Evolutionary conservation across 2,888 invertebrate species (phyloP), one percentile per base, ranked within the genome.

Genomic region (Empis livida): DNA sequence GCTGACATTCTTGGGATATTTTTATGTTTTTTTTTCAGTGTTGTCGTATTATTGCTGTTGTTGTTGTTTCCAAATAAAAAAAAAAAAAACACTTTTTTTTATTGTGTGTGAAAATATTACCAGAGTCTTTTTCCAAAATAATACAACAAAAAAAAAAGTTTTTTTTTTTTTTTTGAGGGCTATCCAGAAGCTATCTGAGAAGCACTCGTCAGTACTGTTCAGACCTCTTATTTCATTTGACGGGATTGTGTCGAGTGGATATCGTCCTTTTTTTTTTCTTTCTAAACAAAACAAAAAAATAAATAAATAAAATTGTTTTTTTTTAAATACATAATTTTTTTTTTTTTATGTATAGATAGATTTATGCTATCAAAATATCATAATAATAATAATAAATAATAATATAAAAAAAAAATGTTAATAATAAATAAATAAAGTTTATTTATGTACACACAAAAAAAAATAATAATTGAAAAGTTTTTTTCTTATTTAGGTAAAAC

Each of bases 241-340:
- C 68, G 69, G 69, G 68, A 65, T 68, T 68, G 68, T 69, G 69
- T 69, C 69, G 69, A 69, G 69, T 69, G 69, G 69, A 67, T 68
- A 66, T 69, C 54, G 53, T 55, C 51, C 43, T 43, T 46, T 42
- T 38, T 45, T n/a, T n/a, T n/a, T n/a, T n/a, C n/a, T n/a, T 38
- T 42, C 40, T 31, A 45, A 27, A 27, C 5, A 27, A 27, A 5
- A 27, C 5, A 27, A 20, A 20, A 20, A 20, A 20, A 20, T 5
- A 6, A 20, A 20, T 3, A 20, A 20, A 20, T 5, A 5, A 37
- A 37, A 37, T 37, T 37, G n/a, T n/a, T 37, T 37, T 14, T 37
- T 38, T 10, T 38, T 9, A 20, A 37, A 40, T 43, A 35, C 17
- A 35, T 23, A 44, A 42, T 41, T 42, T 44, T 43, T 42, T 20